Base-by-base conservation (phyloP, 2,797 vertebrate genomes). In the Enteromius anoplus region DNA sequence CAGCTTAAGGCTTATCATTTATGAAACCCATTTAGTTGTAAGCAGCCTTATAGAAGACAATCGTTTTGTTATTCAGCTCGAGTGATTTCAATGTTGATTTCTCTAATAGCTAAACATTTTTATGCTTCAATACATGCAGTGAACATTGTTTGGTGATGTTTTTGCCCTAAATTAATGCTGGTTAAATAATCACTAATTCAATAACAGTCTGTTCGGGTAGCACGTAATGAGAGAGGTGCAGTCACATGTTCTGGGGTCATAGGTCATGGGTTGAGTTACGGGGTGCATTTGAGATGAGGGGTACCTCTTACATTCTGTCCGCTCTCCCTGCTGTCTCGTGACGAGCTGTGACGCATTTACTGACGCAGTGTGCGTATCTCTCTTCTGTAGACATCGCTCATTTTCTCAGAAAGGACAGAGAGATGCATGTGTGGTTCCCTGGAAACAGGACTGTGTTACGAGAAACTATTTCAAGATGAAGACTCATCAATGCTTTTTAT, bases 191-290 rank as follows among this genome's bases (percentile, higher is more conserved):
- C 21, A 17, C 34, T 8, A 75, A 15, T 55, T 17, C 17, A 26
- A 23, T 37, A 62, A 73, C 5, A 29, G 19, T 60, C 19, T 72
- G 79, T 72, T 81, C 64, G 42, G 42, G 42, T 34, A 19, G 65
- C 21, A 6, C 51, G 55, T 64, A 49, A 82, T 53, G 32, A 65
- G 77, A 75, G 51, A 73, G 14, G 53, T 66, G 66, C 9, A 14
- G 34, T 70, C 72, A 66, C 64, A 34, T 29, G 42, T 37, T 29
- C 45, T 37, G 40, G 53, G 73, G 73, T 75, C 34, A 60, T 34
- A 60, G 53, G 34, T 76, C 53, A 76, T 23, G 78, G 72, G 66
- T 82, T 66, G 26, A 49, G 68, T 85, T 82, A 45, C 69, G 14
- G 37, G 51, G 64, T 21, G 10, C 29, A 11, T 40, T 62, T 32